These are phyloP conservation scores for Fistularia tabacaria DNA, from an alignment of 2,797 vertebrate genomes.

Conservation along the genomic window DNA sequence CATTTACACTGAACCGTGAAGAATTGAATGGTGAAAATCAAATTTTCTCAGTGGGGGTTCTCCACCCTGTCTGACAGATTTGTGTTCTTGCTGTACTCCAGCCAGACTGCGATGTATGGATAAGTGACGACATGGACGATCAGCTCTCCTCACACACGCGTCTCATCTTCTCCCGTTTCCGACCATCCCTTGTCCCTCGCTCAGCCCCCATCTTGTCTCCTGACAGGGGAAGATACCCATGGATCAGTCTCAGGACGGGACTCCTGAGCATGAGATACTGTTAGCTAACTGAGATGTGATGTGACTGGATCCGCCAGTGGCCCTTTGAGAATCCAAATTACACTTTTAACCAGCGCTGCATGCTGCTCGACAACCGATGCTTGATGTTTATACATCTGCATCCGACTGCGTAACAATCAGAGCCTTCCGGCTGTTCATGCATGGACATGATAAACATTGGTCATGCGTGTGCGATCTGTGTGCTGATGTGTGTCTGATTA, in stretches of 20 bases:
- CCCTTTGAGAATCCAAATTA: conserved; percentile 36
- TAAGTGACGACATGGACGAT: too few relatives aligned
- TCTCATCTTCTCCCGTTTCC: too few relatives aligned
- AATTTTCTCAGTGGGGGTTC: too few relatives aligned
- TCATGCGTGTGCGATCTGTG: conserved; percentile 8
- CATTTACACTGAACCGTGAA: too few relatives aligned
- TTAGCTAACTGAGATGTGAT: conserved; percentile 31
- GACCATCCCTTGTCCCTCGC: too few relatives aligned
- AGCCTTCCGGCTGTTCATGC: conserved; percentile 37
- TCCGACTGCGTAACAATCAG: conserved; percentile 43
- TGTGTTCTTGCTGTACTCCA: too few relatives aligned
- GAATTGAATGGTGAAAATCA: too few relatives aligned
- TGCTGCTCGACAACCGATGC: conserved; percentile 58
- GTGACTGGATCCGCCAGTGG: conserved; percentile 28
- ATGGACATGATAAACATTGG: conserved; percentile 42
- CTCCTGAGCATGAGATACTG: conserved; percentile 33
- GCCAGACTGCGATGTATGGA: too few relatives aligned
- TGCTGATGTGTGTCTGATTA: conserved; percentile 9
- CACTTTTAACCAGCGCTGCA: conserved; percentile 38
- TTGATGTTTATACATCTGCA: conserved; percentile 48
- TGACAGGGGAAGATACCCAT: too few relatives aligned
- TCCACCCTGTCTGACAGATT: too few relatives aligned
- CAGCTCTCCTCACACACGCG: too few relatives aligned
- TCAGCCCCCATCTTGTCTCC: too few relatives aligned
- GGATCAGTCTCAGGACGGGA: background rate